Evolutionary conservation across 1,140 invertebrate genomes (phyloP), one percentile per base, ranked within the genome.

Genomic region (Drosophila chauvacae): DNA sequence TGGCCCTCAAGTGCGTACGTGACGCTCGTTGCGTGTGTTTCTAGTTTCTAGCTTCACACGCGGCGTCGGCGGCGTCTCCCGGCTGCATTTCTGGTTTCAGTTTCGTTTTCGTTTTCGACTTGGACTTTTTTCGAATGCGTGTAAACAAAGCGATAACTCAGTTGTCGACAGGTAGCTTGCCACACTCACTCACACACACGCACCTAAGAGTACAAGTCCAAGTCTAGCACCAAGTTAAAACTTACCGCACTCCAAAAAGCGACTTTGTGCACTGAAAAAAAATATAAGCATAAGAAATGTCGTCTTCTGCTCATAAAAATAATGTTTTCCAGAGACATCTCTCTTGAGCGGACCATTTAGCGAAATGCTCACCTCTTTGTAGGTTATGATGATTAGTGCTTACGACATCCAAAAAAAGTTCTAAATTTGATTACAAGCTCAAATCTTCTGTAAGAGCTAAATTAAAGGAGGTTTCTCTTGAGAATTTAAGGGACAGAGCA

Each of bases 131-230:
- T 59, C 39, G 64, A 51, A 71, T 71, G 44, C 65, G 51, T 70
- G 75, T 78, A 78, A 78, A 77, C 73, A 78, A 77, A 77, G 75
- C 73, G 75, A 78, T 78, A 77, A 77, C 63, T 77, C 57, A 77
- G 72, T 63, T 77, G 72, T 69, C 71, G 71, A 75, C 74, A 68
- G 30, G 53, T 55, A 61, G 57, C 72, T 66, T 45, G 61, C 56
- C 74, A 75, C 74, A 76, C 55, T 76, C 55, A 26, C 7, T 53
- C 48, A 48, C 61, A 50, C 51, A 16, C 51, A 33, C 39, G 44
- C 23, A 39, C 23, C 48, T 20, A 44, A 35, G 35, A 45, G 33
- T 20, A 39, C 18, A 59, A 70, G 56, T 39, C 28, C 58, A 37
- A 59, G 48, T 51, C 56, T 18, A 58, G 69, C 55, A 26, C 47